These are phyloP conservation scores for Bombus confusus DNA, from an alignment of 1,140 invertebrate genomes.

Conservation along the genomic window DNA sequence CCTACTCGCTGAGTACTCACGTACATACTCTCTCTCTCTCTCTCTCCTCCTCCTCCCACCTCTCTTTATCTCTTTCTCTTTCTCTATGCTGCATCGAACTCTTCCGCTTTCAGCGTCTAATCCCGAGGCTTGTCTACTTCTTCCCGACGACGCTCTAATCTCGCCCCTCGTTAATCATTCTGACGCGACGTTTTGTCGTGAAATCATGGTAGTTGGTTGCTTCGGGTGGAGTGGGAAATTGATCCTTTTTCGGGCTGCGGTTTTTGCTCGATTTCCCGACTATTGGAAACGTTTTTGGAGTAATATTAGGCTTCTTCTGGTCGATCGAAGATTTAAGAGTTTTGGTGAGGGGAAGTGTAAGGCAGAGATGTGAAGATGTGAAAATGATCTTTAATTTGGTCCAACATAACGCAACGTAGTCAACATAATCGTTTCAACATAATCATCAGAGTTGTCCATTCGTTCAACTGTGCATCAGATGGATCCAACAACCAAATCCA, in stretches of 20 bases:
- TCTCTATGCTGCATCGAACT: slow-evolving; percentile 28
- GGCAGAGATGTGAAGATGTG: not conserved
- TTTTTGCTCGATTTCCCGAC: not conserved
- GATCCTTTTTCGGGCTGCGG: not conserved
- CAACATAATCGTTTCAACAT: not conserved
- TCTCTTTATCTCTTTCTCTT: slow-evolving; percentile 26
- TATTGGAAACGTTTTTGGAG: not conserved
- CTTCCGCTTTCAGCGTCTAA: slow-evolving; percentile 31
- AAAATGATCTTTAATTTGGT: not conserved
- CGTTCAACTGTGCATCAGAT: not conserved
- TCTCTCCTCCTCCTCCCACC: not conserved
- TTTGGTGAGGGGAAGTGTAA: too few species aligned
- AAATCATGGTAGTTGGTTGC: not conserved
- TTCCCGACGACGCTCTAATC: slow-evolving; percentile 37
- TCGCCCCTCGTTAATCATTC: slow-evolving; percentile 36
- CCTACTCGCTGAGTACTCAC: slow-evolving; percentile 40
- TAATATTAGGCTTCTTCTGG: not conserved
- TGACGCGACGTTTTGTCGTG: not conserved
- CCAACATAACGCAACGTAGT: not conserved
- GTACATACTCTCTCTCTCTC: slow-evolving; percentile 14
- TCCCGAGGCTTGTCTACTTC: slow-evolving; percentile 34
- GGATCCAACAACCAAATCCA: not conserved
- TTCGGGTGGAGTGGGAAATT: not conserved
- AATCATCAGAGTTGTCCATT: too few species aligned
- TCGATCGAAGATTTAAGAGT: not conserved